Conservation (phyloP, 2,113 vertebrate genomes). For the Neotragus moschatus region DNA sequence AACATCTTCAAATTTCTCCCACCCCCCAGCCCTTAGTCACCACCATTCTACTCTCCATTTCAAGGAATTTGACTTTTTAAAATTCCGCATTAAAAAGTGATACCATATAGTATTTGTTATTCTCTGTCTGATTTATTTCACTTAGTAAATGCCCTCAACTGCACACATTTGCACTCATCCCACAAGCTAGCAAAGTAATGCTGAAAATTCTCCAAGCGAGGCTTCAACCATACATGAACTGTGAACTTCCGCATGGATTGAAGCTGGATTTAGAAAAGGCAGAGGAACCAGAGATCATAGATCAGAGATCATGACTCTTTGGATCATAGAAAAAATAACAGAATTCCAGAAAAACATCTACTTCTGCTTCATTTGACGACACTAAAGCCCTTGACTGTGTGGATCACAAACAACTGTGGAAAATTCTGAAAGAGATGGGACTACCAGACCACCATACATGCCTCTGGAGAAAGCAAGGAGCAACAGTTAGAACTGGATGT, state of each 20-base stretch:
- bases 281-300: neutral
- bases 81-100: neutral
- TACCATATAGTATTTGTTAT: neutral
- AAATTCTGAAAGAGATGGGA: neutral
- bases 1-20: neutral
- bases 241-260: too few relatives aligned
- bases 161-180: neutral
- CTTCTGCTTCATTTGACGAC: neutral
- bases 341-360: neutral
- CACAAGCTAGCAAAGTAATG: too few relatives aligned
- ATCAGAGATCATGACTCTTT: fast-evolving
- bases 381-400: neutral
- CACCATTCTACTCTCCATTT: neutral
- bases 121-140: neutral
- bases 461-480: neutral
- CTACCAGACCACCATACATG: neutral
- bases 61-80: neutral
- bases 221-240: too few relatives aligned
- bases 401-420: neutral
- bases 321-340: neutral
- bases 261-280: neutral
- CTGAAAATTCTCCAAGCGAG: too few relatives aligned
- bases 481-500: neutral
- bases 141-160: neutral
- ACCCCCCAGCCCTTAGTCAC: neutral